These are phyloP conservation scores for Percopsis omiscomaycus DNA, from an alignment of 2,797 vertebrate species.

Conservation along the genomic window DNA sequence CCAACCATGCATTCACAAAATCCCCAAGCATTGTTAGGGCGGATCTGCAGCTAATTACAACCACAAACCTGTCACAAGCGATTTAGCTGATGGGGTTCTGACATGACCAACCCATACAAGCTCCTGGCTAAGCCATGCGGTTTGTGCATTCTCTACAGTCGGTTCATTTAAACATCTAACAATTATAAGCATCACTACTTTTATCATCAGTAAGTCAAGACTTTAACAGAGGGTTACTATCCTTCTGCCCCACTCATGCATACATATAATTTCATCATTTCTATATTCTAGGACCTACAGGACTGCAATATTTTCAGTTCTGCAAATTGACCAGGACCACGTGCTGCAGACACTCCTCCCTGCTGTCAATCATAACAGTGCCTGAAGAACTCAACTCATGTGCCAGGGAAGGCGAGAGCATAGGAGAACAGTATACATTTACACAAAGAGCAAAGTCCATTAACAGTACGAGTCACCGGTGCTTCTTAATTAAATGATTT, in stretches of 20 bases:
- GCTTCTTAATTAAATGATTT: conserved; percentile 11
- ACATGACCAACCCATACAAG: conserved; percentile 30
- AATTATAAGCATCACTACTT: conserved; percentile 1
- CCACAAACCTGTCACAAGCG: conserved; percentile 29
- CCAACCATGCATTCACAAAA: conserved; percentile 36
- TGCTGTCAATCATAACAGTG: conserved; percentile 19
- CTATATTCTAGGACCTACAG: too few species aligned
- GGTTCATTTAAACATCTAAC: conserved; percentile 21
- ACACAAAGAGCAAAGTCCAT: conserved; percentile 56
- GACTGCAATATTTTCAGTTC: too few species aligned
- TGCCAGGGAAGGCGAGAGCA: conserved; percentile 22
- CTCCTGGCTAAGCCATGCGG: conserved; percentile 21
- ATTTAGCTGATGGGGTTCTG: conserved; percentile 10
- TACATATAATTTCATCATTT: too few species aligned
- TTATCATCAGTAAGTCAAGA: too few species aligned
- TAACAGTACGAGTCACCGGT: conserved; percentile 2
- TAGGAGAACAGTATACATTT: conserved; percentile 31
- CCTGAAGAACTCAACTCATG: conserved; percentile 32
- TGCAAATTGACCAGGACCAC: too few species aligned
- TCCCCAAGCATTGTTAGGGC: conserved; percentile 40
- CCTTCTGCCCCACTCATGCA: too few species aligned
- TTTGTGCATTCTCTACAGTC: conserved; percentile 20
- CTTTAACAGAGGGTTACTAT: too few species aligned
- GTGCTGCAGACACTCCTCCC: neutral
- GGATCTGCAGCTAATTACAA: conserved; percentile 55